These are phyloP conservation scores for Cuniculus paca DNA, from an alignment of 2,797 vertebrate species.

Conservation along the genomic window DNA sequence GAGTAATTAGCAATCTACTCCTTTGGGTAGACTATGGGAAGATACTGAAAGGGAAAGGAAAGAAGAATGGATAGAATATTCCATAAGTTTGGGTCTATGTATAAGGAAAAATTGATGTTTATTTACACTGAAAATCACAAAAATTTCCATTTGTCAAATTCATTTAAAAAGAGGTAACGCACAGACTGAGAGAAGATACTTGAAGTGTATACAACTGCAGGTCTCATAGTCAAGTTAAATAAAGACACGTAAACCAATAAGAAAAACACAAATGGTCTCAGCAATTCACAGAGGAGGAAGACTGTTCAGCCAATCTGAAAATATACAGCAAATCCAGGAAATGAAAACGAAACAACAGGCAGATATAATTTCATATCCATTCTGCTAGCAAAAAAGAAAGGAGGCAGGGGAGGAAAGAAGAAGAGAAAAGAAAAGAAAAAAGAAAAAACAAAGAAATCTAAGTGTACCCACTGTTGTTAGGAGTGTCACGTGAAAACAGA, in stretches of 20 bases:
- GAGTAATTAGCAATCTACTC: background rate
- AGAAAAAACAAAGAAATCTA: no score
- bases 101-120: background rate
- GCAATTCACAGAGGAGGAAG: background rate
- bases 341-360: background rate
- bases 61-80: background rate
- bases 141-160: constrained; percentile 39
- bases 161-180: background rate
- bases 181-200: background rate
- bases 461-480: background rate
- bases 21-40: background rate
- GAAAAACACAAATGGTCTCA: background rate
- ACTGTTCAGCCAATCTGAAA: background rate
- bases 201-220: background rate
- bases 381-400: background rate
- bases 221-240: background rate
- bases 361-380: background rate
- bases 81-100: background rate
- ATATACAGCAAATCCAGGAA: background rate
- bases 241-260: background rate
- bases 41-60: background rate
- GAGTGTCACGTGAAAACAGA: background rate
- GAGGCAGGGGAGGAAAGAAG: background rate
- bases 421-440: background rate
- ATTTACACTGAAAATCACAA: constrained; percentile 27